Evolutionary conservation across 2,888 invertebrate genomes (phyloP), one percentile per base, ranked within the genome.

Genomic region (Rhorus exstirpatorius): DNA sequence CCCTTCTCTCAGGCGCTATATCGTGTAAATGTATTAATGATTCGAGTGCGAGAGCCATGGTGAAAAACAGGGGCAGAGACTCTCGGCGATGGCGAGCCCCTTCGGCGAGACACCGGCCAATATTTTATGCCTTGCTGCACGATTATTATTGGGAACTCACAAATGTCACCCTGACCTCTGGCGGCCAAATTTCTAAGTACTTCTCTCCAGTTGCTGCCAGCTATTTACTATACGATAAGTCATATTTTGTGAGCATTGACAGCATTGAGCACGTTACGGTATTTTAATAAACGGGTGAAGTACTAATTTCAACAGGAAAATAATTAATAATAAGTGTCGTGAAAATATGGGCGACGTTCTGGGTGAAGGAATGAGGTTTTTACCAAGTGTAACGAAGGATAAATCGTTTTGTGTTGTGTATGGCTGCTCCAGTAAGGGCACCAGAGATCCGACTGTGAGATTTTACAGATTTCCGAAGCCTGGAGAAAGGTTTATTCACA

Each of bases 11-110:
- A n/a, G 19, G 24, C 82, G 76, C 85, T 83, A 85, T 88, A 86
- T 84, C 87, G 89, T 87, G 88, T 88, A n/a, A 88, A 88, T 87
- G 87, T 86, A 87, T 88, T 88, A 91, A 91, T 90, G 90, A 91
- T 88, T 86, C 87, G 87, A 85, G 81, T 85, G 84, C 19, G 31
- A 55, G 70, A 79, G 86, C 87, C 87, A 88, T 89, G 88, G 35
- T 10, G 35, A 46, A 46, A 86, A 85, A 63, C 75, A 80, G 26
- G 68, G 75, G 85, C 83, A 84, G 70, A 85, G 85, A 72, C 83
- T 85, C 84, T 87, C 88, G 88, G 24, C 19, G 38, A 89, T 88
- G 88, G 86, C 85, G 81, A 75, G 81, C 84, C 85, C 82, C 79
- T 84, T 85, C 4, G n/a, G 35, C 55, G 55, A 75, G 65, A 75